Conservation (phyloP, 2,113 vertebrate species). For the Suncus etruscus region DNA sequence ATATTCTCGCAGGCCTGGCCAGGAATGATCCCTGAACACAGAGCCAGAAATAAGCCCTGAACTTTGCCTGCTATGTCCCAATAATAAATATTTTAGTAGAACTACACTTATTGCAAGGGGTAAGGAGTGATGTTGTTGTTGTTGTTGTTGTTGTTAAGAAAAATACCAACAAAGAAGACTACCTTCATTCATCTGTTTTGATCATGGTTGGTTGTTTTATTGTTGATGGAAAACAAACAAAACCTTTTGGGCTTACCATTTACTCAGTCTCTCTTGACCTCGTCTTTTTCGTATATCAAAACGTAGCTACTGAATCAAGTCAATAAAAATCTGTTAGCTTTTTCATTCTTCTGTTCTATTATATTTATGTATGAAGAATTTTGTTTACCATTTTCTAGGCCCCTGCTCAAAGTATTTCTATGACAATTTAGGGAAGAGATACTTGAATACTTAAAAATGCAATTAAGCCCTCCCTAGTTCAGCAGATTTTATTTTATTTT, state of each 20-base stretch:
- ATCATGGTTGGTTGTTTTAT: no score
- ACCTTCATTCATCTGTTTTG: background rate
- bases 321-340: background rate
- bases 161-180: background rate
- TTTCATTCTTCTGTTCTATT: background rate
- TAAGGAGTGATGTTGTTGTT: no score
- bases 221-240: background rate
- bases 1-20: no score
- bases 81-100: no score
- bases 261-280: background rate
- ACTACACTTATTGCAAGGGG: no score
- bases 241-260: background rate
- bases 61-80: no score
- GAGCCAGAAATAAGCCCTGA: no score
- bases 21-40: no score
- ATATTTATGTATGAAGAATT: background rate
- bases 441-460: constrained; percentile 27
- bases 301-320: background rate
- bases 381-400: background rate
- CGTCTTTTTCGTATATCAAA: background rate
- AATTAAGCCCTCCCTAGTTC: background rate
- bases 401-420: background rate
- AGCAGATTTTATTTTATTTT: background rate
- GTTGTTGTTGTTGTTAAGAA: no score
- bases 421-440: background rate